Conservation (phyloP, 2,113 vertebrate genomes). For the Dolichallabes microphthalmus region DNA sequence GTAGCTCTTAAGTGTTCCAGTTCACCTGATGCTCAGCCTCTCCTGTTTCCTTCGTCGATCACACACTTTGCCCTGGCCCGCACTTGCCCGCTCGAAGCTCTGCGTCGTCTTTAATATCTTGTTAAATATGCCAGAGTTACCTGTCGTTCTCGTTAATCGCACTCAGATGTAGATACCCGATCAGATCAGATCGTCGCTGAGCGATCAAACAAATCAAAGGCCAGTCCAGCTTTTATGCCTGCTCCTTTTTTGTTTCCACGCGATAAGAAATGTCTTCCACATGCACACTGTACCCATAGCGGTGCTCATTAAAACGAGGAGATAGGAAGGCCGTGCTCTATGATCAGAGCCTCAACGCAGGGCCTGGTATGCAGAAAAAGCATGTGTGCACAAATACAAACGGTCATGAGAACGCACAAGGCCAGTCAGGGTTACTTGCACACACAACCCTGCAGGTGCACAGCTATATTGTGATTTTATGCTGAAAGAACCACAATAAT, state of each 20-base stretch:
- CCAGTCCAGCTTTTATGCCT: constrained; percentile 39
- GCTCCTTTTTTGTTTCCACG: constrained; percentile 51
- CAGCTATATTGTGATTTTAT: not conserved
- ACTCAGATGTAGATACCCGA: constrained; percentile 35
- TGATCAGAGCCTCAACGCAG: constrained; percentile 28
- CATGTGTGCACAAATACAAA: not conserved
- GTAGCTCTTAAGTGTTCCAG: constrained; percentile 47
- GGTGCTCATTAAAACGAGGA: constrained; percentile 46
- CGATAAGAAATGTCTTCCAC: constrained; percentile 75
- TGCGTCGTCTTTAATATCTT: constrained; percentile 41
- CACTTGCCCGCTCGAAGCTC: constrained; percentile 15
- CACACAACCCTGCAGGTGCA: not conserved
- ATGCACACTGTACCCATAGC: constrained; percentile 51
- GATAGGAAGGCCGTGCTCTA: constrained; percentile 27
- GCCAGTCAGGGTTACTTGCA: not conserved
- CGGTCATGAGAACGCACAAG: not conserved
- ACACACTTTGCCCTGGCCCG: constrained; percentile 24
- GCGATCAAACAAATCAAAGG: constrained; percentile 67
- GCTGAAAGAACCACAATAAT: not conserved
- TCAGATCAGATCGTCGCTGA: constrained; percentile 56
- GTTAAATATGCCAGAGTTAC: constrained; percentile 45
- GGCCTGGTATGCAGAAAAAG: not conserved
- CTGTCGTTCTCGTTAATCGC: constrained; percentile 55
- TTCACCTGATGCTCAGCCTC: constrained; percentile 46
- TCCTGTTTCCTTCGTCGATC: constrained; percentile 32